Evolutionary conservation across 2,888 invertebrate species (phyloP).

Genomic region (Lasioglossum pauxillum): DNA sequence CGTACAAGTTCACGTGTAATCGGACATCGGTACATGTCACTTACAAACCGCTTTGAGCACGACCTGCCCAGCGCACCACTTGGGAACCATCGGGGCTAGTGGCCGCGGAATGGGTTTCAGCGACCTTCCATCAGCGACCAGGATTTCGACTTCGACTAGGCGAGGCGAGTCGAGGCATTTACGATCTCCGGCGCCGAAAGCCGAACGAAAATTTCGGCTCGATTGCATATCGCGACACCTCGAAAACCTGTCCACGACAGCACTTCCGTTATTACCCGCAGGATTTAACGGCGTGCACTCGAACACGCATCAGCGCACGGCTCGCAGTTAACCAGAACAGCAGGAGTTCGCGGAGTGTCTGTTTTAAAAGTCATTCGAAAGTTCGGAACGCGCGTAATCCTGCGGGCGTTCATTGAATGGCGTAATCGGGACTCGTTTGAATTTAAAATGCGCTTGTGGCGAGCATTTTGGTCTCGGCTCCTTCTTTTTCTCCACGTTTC

Average conservation of each 20-base stretch:
- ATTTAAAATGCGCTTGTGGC: constrained; percentile 47
- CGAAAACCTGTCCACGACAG: constrained; percentile 6
- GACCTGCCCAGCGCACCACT: neutral
- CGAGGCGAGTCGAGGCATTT: neutral
- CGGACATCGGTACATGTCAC: constrained; percentile 5
- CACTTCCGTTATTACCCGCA: constrained; percentile 30
- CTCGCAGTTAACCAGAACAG: neutral
- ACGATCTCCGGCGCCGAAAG: constrained; percentile 6
- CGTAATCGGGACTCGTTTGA: constrained; percentile 59
- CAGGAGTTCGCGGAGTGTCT: neutral
- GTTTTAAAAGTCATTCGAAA: constrained; percentile 26
- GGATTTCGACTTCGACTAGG: neutral
- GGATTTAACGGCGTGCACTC: constrained; percentile 20
- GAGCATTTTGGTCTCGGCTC: constrained; percentile 16
- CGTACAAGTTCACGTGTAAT: neutral
- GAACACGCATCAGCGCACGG: neutral
- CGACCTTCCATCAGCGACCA: constrained; percentile 6
- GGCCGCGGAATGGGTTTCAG: neutral
- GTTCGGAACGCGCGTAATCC: constrained; percentile 40
- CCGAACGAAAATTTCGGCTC: constrained; percentile 25
- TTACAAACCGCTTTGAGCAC: constrained; percentile 4
- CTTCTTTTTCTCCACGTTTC: neutral
- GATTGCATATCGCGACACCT: constrained; percentile 14
- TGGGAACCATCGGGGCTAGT: neutral
- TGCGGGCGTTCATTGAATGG: constrained; percentile 43